Evolutionary conservation across 2,888 invertebrate genomes (phyloP), one percentile per base, ranked within the genome.

Genomic region (Conchocele bisecta): DNA sequence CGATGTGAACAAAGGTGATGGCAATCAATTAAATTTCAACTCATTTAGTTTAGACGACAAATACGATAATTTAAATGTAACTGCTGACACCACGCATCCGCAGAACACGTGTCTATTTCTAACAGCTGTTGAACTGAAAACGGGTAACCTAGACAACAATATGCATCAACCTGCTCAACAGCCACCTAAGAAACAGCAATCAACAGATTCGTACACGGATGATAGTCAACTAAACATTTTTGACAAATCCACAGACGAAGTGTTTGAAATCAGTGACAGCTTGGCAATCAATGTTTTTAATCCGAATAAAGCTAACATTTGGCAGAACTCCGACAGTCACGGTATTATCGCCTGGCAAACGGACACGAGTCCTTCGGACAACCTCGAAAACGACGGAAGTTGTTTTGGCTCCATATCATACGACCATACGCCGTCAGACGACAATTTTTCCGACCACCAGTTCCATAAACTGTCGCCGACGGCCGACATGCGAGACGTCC

Each of bases 341-440:
- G 74, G 67, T 22, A 73, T 71, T 24, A 70, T 75, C n/a, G 71
- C 75, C n/a, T 81, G 83, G 80, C 82, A 83, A 59, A 84, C 83
- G 33, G 86, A 86, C 70, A 84, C 86, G 13, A 86, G 86, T 76
- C 86, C 86, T 15, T 86, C 87, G 6, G 87, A 87, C 60, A 86
- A 85, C 68, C 73, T 86, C 20, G 85, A 86, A 41, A 79, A 79
- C 37, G 85, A 85, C 20, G 84, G 81, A 31, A 78, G 79, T 50
- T 79, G 71, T 39, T 68, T 79, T 50, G 81, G 81, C 15, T 83
- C 86, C 6, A 73, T 82, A 56, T 84, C 85, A 17, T 74, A 77
- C 26, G 84, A 83, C 44, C 74, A 75, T 17, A 83, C 83, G 15
- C 82, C 83, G 9, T 86, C 86, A 17, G 84, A 85, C 48, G 77